Percentiles rank a stretch among this genome's conserved stretches.
Evolutionary conservation across 2,113 vertebrate species (phyloP).

Genomic region (Atherinomorus stipes): DNA sequence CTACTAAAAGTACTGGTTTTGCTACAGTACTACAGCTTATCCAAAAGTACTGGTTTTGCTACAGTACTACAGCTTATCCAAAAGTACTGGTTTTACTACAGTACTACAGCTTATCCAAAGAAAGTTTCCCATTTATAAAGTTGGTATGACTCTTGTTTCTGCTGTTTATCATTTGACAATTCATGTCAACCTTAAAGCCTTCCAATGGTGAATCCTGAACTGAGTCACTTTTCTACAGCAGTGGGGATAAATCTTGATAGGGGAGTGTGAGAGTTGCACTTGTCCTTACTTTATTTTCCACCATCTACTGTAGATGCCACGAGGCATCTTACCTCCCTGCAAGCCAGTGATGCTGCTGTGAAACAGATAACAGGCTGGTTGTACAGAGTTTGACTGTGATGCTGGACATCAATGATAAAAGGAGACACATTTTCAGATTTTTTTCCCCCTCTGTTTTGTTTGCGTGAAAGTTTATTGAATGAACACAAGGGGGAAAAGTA

Average conservation of each 20-base stretch:
- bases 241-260: constrained; percentile 9
- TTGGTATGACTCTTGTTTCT: background rate
- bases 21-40: too few species aligned
- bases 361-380: constrained; percentile 23
- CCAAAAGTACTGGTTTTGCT: too few species aligned
- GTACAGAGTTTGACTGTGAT: background rate
- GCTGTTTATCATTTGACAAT: background rate
- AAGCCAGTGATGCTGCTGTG: constrained; percentile 7
- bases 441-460: background rate
- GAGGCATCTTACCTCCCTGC: constrained; percentile 7
- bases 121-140: background rate
- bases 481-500: background rate
- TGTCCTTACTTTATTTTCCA: constrained; percentile 17
- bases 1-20: too few species aligned
- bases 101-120: background rate
- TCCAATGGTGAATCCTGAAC: background rate
- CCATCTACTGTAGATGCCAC: constrained; percentile 16
- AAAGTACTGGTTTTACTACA: too few species aligned
- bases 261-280: background rate
- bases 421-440: background rate
- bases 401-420: constrained; percentile 6
- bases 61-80: too few species aligned
- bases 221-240: background rate
- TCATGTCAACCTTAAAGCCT: background rate
- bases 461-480: background rate